Conservation (phyloP, 2,888 invertebrate species). For the Schizaphis graminum region DNA sequence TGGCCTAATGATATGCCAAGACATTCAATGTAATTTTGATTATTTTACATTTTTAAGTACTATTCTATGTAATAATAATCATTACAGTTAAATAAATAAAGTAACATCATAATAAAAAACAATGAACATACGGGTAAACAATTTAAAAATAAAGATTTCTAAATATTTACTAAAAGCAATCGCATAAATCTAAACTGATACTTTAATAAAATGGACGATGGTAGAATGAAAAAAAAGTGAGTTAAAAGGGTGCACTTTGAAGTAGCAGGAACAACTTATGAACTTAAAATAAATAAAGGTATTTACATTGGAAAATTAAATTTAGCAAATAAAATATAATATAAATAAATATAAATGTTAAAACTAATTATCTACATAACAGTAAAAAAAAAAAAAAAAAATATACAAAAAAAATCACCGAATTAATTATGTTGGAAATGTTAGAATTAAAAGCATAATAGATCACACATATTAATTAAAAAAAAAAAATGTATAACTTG, state of each 20-base stretch:
- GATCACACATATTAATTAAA: background rate
- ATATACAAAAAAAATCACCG: slow-evolving; percentile 30
- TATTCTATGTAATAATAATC: slow-evolving; percentile 43
- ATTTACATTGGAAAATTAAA: slow-evolving; percentile 47
- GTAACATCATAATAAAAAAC: slow-evolving; percentile 12
- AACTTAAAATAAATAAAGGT: slow-evolving; percentile 34
- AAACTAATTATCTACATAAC: slow-evolving; percentile 29
- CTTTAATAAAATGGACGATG: background rate
- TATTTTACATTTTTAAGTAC: slow-evolving; percentile 55
- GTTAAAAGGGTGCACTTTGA: slow-evolving; percentile 22
- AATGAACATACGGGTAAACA: background rate
- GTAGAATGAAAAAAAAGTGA: background rate
- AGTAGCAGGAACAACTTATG: slow-evolving; percentile 60
- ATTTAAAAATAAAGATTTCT: background rate
- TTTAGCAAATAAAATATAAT: slow-evolving; percentile 11
- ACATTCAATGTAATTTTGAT: slow-evolving; percentile 62
- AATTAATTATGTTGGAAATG: background rate
- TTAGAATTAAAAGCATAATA: slow-evolving; percentile 1
- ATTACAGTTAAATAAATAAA: slow-evolving; percentile 29
- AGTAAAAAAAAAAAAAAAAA: slow-evolving; percentile 40
- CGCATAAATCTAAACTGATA: background rate
- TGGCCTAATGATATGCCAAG: slow-evolving; percentile 66
- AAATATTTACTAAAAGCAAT: slow-evolving; percentile 47
- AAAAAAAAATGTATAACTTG: background rate
- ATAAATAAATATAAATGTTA: background rate